These are phyloP conservation scores for Balearica regulorum DNA, from an alignment of 2,797 vertebrate genomes.

Conservation along the genomic window DNA sequence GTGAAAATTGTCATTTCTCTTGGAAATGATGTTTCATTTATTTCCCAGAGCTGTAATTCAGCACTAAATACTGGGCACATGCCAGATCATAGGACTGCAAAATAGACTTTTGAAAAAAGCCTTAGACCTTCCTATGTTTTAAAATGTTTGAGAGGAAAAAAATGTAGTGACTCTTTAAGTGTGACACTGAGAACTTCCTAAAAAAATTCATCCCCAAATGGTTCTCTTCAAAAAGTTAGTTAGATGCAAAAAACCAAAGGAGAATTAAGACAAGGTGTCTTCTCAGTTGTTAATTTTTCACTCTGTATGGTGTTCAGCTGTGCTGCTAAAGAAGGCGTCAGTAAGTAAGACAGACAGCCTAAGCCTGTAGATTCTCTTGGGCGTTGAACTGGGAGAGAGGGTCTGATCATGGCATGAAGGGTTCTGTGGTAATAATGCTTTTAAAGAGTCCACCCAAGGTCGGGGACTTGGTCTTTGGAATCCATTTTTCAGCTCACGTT, in stretches of 20 bases:
- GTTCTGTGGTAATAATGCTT: not conserved
- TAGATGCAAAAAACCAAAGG: not conserved
- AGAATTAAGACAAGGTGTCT: not conserved
- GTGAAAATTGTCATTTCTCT: not conserved
- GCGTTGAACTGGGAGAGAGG: not conserved
- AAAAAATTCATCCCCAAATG: not conserved
- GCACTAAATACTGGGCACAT: not conserved
- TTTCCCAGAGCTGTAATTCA: constrained; percentile 3
- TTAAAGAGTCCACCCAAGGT: not conserved
- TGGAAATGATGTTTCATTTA: not conserved
- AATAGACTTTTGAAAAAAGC: not conserved
- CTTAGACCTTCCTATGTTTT: not conserved
- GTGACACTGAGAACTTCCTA: not conserved
- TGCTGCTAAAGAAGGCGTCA: not conserved
- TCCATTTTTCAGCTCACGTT: not conserved
- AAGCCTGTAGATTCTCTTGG: not conserved
- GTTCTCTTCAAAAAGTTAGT: not conserved
- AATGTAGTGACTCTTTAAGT: not conserved
- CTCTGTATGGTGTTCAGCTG: fast-evolving
- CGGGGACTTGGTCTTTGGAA: not conserved
- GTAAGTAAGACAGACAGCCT: not conserved
- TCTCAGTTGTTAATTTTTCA: not conserved
- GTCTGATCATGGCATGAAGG: not conserved
- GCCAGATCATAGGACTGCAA: not conserved
- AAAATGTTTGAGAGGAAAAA: not conserved